These are phyloP conservation scores for Brachionus paranguensis DNA, from an alignment of 1,140 invertebrate species.

Conservation along the genomic window DNA sequence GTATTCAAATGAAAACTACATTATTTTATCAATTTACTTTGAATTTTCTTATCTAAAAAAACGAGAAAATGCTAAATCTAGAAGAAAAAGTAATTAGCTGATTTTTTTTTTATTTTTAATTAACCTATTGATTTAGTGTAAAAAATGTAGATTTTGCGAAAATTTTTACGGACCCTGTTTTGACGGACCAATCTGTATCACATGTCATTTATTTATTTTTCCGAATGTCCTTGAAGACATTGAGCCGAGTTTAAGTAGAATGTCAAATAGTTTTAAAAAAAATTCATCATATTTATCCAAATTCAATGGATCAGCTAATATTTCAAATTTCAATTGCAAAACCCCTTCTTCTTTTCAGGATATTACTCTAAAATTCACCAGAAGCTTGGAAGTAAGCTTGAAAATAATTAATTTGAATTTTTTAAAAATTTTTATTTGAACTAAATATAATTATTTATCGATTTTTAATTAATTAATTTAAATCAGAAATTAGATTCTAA, in stretches of 20 bases:
- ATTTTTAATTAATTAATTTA: neutral
- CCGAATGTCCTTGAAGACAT: conserved; percentile 65
- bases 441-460: neutral
- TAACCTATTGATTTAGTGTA: conserved; percentile 41
- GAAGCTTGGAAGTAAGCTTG: neutral
- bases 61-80: neutral
- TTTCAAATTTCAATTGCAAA: neutral
- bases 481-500: conserved; percentile 76
- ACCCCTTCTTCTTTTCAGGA: neutral
- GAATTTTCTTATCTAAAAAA: neutral
- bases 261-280: conserved; percentile 41
- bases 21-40: neutral
- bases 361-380: neutral
- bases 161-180: conserved; percentile 86
- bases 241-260: neutral
- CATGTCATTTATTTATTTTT: conserved; percentile 83
- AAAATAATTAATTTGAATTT: neutral
- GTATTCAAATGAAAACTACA: neutral
- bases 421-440: neutral
- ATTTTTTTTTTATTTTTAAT: neutral
- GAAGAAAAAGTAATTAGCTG: neutral
- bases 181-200: conserved; percentile 80
- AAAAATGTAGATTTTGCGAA: conserved; percentile 71
- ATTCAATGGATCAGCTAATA: neutral
- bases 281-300: conserved; percentile 4